These are phyloP conservation scores for Meriones psammophilus DNA, from an alignment of 2,797 vertebrate genomes.

Conservation along the genomic window DNA sequence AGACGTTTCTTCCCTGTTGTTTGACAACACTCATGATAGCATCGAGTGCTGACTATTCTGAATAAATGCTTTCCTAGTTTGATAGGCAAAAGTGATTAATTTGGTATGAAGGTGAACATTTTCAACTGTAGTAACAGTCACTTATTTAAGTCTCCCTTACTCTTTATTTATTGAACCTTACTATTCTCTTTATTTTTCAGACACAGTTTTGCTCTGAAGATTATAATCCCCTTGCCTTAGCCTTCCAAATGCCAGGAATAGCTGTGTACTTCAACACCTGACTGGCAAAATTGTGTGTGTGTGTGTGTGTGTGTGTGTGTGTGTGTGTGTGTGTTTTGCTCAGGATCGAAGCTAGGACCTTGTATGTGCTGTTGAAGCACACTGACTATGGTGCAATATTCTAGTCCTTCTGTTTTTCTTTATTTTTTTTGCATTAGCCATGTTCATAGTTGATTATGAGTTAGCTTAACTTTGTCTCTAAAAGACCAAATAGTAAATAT, in stretches of 20 bases:
- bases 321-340: not conserved
- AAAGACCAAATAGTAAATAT: not conserved
- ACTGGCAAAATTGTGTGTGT: not conserved
- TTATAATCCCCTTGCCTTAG: not conserved
- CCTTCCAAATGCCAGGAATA: not conserved
- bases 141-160: not conserved
- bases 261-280: not conserved
- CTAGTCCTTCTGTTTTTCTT: not conserved
- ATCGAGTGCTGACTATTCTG: not conserved
- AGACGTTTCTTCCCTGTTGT: not conserved
- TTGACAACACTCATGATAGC: not conserved
- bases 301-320: not conserved
- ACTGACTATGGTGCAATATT: not conserved
- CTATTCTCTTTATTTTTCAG: not conserved
- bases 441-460: not conserved
- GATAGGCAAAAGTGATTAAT: slow-evolving; percentile 24
- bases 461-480: slow-evolving; percentile 20
- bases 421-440: not conserved
- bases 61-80: slow-evolving; percentile 19
- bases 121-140: not conserved
- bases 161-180: not conserved
- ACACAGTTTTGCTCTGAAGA: not conserved
- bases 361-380: not conserved
- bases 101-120: not conserved
- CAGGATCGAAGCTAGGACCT: not conserved